Percentiles rank a stretch among this genome's conserved stretches.
Evolutionary conservation across 2,113 vertebrate genomes (phyloP).

Genomic region (Sardina pilchardus): DNA sequence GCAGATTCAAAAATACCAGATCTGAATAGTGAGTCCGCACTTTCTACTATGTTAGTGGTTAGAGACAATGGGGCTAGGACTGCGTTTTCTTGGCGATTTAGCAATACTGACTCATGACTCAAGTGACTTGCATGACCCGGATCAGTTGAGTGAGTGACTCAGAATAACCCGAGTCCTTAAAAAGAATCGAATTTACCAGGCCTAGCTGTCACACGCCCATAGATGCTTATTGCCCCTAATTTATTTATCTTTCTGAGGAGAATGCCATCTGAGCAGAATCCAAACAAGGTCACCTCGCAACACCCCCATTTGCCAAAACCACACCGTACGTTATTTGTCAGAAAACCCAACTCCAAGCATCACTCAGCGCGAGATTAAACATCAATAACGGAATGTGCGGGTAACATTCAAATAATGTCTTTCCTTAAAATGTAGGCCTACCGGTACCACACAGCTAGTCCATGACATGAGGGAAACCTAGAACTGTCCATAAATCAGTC

Average conservation of each 20-base stretch:
- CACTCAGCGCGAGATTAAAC: constrained; percentile 49
- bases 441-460: background rate
- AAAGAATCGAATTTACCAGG: too few species aligned
- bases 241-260: constrained; percentile 55
- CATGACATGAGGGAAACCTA: background rate
- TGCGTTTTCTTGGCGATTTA: too few species aligned
- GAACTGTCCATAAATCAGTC: background rate
- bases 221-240: constrained; percentile 48
- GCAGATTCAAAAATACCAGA: too few species aligned
- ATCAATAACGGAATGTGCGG: constrained; percentile 43
- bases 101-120: too few species aligned
- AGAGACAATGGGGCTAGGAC: too few species aligned
- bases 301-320: constrained; percentile 54
- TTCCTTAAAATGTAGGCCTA: background rate
- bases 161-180: too few species aligned
- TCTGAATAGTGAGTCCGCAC: too few species aligned
- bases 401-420: constrained; percentile 17
- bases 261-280: constrained; percentile 43
- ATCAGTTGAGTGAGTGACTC: too few species aligned
- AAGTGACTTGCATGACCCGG: too few species aligned
- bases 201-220: too few species aligned
- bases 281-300: constrained; percentile 61
- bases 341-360: constrained; percentile 39
- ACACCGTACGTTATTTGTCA: constrained; percentile 43
- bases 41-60: too few species aligned